phyloP scores from a whole-genome alignment of 1,140 invertebrate species.

The Hylyphantes graminicola region DNA sequence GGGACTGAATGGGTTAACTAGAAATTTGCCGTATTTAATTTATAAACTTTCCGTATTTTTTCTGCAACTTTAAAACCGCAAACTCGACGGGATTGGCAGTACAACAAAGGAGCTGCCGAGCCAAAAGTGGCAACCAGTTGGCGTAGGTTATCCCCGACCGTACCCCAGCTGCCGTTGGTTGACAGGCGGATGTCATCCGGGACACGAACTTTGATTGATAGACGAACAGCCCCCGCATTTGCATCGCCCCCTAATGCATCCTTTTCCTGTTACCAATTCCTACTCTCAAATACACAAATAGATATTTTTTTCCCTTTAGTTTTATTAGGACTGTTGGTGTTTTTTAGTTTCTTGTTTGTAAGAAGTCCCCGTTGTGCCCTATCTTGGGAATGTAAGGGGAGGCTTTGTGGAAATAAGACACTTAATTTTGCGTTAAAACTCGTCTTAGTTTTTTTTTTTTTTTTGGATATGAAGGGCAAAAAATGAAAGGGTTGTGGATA shows the following conservation, averaged over 20 bases:
- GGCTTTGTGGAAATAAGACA: background rate
- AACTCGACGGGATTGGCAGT: too few species aligned
- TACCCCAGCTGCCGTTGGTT: constrained; percentile 57
- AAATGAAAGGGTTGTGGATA: too few species aligned
- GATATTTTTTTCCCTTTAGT: constrained; percentile 45
- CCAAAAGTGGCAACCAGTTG: constrained; percentile 34
- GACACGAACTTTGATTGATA: constrained; percentile 48
- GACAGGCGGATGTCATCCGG: constrained; percentile 48
- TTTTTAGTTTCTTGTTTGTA: constrained; percentile 18
- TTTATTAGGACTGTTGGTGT: constrained; percentile 11
- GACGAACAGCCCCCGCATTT: constrained; percentile 51
- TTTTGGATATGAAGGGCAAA: too few species aligned
- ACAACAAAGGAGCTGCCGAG: too few species aligned
- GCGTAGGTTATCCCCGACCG: constrained; percentile 2
- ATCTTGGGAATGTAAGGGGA: background rate
- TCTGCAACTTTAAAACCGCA: too few species aligned
- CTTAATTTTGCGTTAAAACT: background rate
- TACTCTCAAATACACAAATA: constrained; percentile 35
- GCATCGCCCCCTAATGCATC: constrained; percentile 42
- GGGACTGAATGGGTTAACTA: too few species aligned
- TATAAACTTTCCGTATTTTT: too few species aligned
- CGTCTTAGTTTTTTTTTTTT: background rate
- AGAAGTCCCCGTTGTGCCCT: constrained; percentile 7
- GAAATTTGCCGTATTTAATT: too few species aligned
- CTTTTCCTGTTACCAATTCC: constrained; percentile 45